Base-by-base conservation (phyloP, 2,113 vertebrate genomes). In the Muntiacus muntjak region DNA sequence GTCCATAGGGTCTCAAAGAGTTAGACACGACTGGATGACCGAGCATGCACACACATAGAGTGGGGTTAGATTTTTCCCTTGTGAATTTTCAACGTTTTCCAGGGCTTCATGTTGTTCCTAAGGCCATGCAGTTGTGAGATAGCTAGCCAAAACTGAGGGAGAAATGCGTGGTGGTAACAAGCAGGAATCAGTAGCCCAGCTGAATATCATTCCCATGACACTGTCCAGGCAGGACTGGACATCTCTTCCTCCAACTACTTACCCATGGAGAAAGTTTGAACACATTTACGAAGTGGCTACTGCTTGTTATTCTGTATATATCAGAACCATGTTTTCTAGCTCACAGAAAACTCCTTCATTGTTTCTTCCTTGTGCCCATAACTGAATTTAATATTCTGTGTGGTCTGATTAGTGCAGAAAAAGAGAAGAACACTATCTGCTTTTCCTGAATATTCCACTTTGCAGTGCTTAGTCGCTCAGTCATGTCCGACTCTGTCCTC, bases 161-260 rank as follows among this genome's bases (percentile, higher is more conserved):
- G 26, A 33, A 79, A 15, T 14, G 14, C 1, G 0, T 26, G 50
- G 23, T 25, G 1, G 0, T 4, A 28, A 67, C 82, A 36, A 52
- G 50, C 62, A 60, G 50, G 30, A 40, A 4, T 67, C 30, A 2
- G 89, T 12, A 21, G 3, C 43, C 12, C 50, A 7, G 26, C 4
- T 78, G 13, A 87, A 36, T 25, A 67, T 9, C 57, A 21, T 54
- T 25, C 36, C 28, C 9, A 33, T 28, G 71, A 60, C 40, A 23
- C 0, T 81, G 40, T 47, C 55, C 28, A 71, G 60, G 4, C 26
- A 57, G 8, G 54, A n/a, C 1, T 25, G 9, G 45, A 76, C 74
- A 85, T 81, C 83, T 67, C 33, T 79, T 92, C 79, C 33, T 85
- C n/a, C 90, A 40, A 23, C 40, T 54, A 19, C 45, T 40, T 71